Evolutionary conservation across 2,888 invertebrate species (phyloP).

Genomic region (Diaperis boleti): DNA sequence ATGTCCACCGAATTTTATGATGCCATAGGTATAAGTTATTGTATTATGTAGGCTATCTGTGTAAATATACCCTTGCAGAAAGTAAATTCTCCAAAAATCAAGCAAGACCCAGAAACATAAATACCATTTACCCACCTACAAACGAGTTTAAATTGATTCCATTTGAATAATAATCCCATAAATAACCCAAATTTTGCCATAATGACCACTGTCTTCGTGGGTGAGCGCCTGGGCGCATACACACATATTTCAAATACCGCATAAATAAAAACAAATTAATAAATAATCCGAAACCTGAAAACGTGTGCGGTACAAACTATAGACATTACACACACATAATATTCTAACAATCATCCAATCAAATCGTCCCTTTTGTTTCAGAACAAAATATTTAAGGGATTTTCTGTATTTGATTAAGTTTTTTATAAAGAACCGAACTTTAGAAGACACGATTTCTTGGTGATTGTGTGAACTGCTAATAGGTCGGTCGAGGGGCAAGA

Average conservation of each 20-base stretch:
- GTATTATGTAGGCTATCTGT: no score
- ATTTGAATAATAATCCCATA: constrained; percentile 37
- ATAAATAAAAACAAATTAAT: constrained; percentile 57
- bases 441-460: background rate
- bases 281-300: constrained; percentile 57
- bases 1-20: no score
- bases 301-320: constrained; percentile 60
- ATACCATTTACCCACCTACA: constrained; percentile 5
- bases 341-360: constrained; percentile 43
- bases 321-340: constrained; percentile 54
- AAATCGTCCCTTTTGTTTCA: constrained; percentile 1
- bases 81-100: constrained; percentile 12
- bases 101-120: constrained; percentile 26
- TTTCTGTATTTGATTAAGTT: background rate
- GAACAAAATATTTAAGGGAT: background rate
- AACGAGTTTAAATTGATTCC: constrained; percentile 6
- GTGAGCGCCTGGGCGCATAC: constrained; percentile 52
- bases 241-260: constrained; percentile 58
- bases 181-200: constrained; percentile 38
- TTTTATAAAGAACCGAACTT: background rate
- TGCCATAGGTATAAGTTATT: no score
- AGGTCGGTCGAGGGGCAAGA: constrained; percentile 2
- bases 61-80: no score
- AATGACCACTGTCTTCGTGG: constrained; percentile 51
- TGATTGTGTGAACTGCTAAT: background rate